Conservation (phyloP, 2,888 invertebrate species). For the Dinocampus coccinellae region DNA sequence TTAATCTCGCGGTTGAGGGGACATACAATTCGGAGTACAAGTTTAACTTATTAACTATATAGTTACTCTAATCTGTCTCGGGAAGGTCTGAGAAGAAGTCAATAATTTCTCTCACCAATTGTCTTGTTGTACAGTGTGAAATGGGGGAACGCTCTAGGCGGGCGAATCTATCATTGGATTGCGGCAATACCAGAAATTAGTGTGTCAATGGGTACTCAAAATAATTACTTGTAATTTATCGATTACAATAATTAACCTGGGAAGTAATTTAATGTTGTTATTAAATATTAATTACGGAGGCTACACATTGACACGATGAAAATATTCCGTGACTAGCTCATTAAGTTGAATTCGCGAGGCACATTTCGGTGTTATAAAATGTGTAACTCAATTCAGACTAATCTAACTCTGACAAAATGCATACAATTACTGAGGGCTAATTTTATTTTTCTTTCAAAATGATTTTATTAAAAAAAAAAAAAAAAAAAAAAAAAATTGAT, state of each 20-base stretch:
- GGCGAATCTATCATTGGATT: slow-evolving; percentile 46
- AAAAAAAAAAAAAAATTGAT: too few species aligned
- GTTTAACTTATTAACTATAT: too few species aligned
- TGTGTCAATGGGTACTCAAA: slow-evolving; percentile 27
- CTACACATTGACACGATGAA: slow-evolving; percentile 51
- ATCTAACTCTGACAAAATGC: slow-evolving; percentile 52
- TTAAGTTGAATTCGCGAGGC: slow-evolving; percentile 56
- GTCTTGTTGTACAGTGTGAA: too few species aligned
- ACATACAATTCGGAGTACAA: slow-evolving; percentile 47
- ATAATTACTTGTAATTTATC: slow-evolving; percentile 11
- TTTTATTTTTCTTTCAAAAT: slow-evolving; percentile 13
- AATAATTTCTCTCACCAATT: not conserved
- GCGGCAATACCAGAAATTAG: slow-evolving; percentile 56
- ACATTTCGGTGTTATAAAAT: slow-evolving; percentile 32
- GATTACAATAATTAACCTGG: slow-evolving; percentile 14
- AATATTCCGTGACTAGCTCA: slow-evolving; percentile 54
- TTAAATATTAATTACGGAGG: slow-evolving; percentile 38
- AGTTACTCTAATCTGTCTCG: slow-evolving; percentile 43
- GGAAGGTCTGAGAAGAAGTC: slow-evolving; percentile 54
- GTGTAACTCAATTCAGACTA: slow-evolving; percentile 59
- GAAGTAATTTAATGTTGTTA: slow-evolving; percentile 23
- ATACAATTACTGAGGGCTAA: slow-evolving; percentile 49
- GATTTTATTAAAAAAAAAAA: too few species aligned
- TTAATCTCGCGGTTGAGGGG: slow-evolving; percentile 52
- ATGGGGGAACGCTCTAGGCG: slow-evolving; percentile 51